phyloP scores from a whole-genome alignment of 1,140 invertebrate genomes.

The Drosophila jambulina region DNA sequence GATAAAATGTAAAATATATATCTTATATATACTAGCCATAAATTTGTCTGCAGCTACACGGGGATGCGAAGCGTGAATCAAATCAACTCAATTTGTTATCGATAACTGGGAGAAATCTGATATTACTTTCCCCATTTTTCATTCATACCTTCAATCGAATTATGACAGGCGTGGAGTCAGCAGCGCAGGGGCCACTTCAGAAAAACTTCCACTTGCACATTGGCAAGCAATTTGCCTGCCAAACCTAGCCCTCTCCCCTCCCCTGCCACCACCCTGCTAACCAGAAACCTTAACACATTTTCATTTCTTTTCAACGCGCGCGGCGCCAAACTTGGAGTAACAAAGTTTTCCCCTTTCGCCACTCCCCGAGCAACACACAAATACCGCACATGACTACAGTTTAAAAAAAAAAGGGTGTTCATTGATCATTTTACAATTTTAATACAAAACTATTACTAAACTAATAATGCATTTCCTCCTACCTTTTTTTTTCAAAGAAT shows the following conservation, averaged over 20 bases:
- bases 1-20: no score
- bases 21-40: not conserved
- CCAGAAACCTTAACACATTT: slow-evolving; percentile 69
- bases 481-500: not conserved
- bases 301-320: slow-evolving; percentile 73
- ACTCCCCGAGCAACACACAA: slow-evolving; percentile 22
- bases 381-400: slow-evolving; percentile 19
- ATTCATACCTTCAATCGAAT: slow-evolving; percentile 44
- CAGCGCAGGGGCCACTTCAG: slow-evolving; percentile 17
- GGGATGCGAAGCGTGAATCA: slow-evolving; percentile 16
- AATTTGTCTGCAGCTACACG: not conserved
- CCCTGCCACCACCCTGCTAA: slow-evolving; percentile 8
- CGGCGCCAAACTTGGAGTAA: slow-evolving; percentile 45
- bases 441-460: not conserved
- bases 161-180: slow-evolving; percentile 32
- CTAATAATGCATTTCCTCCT: not conserved
- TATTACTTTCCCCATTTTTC: slow-evolving; percentile 37
- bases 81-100: slow-evolving; percentile 33
- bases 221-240: slow-evolving; percentile 41
- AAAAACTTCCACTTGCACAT: slow-evolving; percentile 22
- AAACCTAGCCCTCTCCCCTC: not conserved
- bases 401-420: not conserved
- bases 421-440: not conserved
- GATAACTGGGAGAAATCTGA: slow-evolving; percentile 30
- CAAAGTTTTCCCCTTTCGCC: slow-evolving; percentile 49